Conservation (phyloP, 2,888 invertebrate genomes). For the Tillus elongatus region DNA sequence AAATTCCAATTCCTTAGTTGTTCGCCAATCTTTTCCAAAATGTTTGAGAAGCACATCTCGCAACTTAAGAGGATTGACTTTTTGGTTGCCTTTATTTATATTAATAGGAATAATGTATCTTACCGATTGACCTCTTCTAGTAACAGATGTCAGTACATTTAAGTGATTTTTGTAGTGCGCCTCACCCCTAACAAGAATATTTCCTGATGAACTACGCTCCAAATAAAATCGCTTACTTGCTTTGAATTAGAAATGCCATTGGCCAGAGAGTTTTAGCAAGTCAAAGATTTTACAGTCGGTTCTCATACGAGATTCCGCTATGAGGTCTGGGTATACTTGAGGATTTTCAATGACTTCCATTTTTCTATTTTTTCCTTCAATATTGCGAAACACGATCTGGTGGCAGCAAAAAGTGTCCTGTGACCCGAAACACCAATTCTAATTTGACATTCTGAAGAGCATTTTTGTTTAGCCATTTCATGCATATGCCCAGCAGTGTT, state of each 20-base stretch:
- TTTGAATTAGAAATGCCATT: constrained; percentile 3
- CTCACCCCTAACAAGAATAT: constrained; percentile 3
- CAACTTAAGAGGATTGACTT: constrained; percentile 3
- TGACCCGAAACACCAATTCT: constrained; percentile 8
- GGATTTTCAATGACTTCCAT: constrained; percentile 12
- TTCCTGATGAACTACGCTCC: neutral
- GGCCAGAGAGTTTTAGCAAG: constrained; percentile 1
- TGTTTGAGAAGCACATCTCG: constrained; percentile 3
- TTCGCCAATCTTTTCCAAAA: constrained; percentile 4
- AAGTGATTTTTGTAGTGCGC: neutral
- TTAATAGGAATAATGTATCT: constrained; percentile 1
- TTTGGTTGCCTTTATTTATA: neutral
- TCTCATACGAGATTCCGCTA: constrained; percentile 9
- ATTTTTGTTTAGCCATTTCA: constrained; percentile 18
- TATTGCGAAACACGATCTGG: constrained; percentile 17
- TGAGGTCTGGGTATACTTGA: constrained; percentile 14
- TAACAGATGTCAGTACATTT: constrained; percentile 1
- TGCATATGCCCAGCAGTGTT: constrained; percentile 22
- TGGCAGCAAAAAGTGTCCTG: constrained; percentile 15
- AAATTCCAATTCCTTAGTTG: neutral
- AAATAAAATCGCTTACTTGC: constrained; percentile 3
- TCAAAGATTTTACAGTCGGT: constrained; percentile 3
- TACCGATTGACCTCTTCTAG: constrained; percentile 1
- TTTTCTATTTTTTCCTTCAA: constrained; percentile 14
- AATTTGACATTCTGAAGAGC: constrained; percentile 13